These are phyloP conservation scores for Ciconia stormi DNA, from an alignment of 2,113 vertebrate species.

Conservation along the genomic window DNA sequence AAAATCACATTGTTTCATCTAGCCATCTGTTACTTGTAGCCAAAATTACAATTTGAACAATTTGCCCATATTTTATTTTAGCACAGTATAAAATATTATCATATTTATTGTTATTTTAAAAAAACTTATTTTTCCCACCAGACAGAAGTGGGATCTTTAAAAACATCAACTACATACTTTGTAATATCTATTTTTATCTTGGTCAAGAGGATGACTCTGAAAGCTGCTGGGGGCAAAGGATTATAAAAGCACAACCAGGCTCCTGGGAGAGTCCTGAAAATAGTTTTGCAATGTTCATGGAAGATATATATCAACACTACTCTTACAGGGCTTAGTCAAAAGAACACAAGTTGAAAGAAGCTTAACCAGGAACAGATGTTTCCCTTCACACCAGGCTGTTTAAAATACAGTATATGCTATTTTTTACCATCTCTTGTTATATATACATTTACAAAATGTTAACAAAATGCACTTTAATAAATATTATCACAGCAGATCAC, in stretches of 20 bases:
- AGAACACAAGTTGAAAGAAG: constrained; percentile 60
- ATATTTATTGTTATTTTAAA: background rate
- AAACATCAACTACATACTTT: constrained; percentile 1
- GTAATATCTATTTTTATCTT: constrained; percentile 40
- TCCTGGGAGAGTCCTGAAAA: constrained; percentile 64
- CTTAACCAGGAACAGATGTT: constrained; percentile 75
- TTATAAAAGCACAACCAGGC: constrained; percentile 57
- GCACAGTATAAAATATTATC: background rate
- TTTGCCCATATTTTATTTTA: background rate
- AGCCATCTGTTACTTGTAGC: background rate
- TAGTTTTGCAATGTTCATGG: constrained; percentile 49
- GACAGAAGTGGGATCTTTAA: background rate
- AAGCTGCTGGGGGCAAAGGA: constrained; percentile 51
- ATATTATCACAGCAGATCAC: constrained; percentile 50
- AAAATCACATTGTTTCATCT: constrained; percentile 32
- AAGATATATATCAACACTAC: constrained; percentile 62
- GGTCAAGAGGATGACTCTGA: constrained; percentile 22
- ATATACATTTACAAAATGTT: constrained; percentile 62
- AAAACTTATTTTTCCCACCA: background rate
- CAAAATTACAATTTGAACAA: constrained; percentile 15
- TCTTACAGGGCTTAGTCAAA: constrained; percentile 52
- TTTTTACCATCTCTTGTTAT: constrained; percentile 57
- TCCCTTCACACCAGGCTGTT: constrained; percentile 69
- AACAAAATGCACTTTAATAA: constrained; percentile 64
- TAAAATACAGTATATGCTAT: constrained; percentile 57